Evolutionary conservation across 2,797 vertebrate genomes (phyloP), one percentile per base, ranked within the genome.

Genomic region (Rhynchonycteris naso): DNA sequence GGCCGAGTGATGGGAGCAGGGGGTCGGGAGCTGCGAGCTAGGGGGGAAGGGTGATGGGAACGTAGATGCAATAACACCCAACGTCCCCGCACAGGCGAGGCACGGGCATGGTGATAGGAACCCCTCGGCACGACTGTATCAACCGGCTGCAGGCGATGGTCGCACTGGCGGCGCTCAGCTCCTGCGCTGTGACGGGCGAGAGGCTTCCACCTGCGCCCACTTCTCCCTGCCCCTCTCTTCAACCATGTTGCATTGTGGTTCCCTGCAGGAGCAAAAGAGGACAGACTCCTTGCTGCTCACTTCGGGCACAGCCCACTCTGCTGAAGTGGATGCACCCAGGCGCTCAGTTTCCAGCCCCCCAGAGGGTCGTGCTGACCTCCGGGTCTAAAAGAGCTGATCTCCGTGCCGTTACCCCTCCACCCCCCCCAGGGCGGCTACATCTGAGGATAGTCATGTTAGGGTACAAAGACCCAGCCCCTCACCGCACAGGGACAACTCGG

Each of bases 101-200:
- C 1, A 2, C 8, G 4, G 10, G 43, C 16, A 1, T 14, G 9
- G 26, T 12, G 4, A 30, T 61, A 2, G 28, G 5, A 50, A 13
- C 4, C 4, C 5, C 33, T 22, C 4, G 47, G 12, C 33, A 9
- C 0, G 12, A 1, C 1, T 1, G 2, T 1, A 16, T 47, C 6
- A 0, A 7, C 28, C 58, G 3, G 14, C 28, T 5, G 59, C 18
- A 18, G 26, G 15, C 0, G 2, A 1, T 5, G 0, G 1, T 1
- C 52, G 18, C 3, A 15, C 4, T 7, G 1, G 1, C 38, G 2
- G 2, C 0, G 1, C 15, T 7, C 0, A 0, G 7, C 22, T 68
- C 33, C 84, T 5, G 1, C 52, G 0, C 52, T 0, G 13, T 9
- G 15, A n/a, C 19, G 1, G 9, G 43, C 7, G 12, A 22, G 12